These are phyloP conservation scores for Rhinolophus ferrumequinum DNA, from an alignment of 2,113 vertebrate species.

Conservation along the genomic window DNA sequence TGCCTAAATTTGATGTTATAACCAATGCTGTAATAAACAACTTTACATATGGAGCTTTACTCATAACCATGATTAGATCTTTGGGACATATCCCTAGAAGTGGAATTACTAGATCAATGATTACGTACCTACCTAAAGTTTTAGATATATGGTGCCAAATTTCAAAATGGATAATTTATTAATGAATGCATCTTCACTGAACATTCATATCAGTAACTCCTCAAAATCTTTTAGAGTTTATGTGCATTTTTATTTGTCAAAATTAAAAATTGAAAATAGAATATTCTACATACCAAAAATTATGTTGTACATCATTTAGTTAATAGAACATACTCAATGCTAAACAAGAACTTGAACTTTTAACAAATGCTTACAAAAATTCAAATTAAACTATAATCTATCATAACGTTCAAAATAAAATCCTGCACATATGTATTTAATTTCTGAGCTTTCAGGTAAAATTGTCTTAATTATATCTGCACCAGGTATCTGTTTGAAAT, in stretches of 20 bases:
- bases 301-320: neutral
- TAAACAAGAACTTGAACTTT: neutral
- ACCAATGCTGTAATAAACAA: neutral
- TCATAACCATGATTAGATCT: neutral
- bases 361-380: neutral
- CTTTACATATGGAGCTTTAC: neutral
- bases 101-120: neutral
- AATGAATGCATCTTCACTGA: neutral
- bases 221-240: neutral
- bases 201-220: neutral
- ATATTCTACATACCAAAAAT: neutral
- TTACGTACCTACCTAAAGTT: neutral
- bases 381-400: slow-evolving; percentile 5
- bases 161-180: slow-evolving; percentile 5
- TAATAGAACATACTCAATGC: neutral
- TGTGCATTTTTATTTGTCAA: neutral
- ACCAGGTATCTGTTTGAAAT: neutral
- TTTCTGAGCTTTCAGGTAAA: neutral
- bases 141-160: neutral
- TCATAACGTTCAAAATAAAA: neutral
- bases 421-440: neutral
- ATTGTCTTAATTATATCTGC: neutral
- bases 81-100: neutral
- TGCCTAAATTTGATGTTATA: neutral
- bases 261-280: neutral